Evolutionary conservation across 2,888 invertebrate species (phyloP).

Genomic region (Quadroppia sp.): DNA sequence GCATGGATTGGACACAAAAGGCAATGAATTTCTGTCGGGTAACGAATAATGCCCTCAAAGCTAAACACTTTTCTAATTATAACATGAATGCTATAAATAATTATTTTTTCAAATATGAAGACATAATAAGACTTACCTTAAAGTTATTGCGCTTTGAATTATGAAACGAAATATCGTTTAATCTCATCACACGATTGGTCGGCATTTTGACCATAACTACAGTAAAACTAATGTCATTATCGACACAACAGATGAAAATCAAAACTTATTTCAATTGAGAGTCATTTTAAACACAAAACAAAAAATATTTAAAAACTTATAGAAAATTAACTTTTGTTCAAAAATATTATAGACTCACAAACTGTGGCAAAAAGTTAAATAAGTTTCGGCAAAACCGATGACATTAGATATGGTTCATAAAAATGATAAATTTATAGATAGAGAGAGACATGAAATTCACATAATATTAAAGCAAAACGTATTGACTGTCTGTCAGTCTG

Average conservation of each 20-base stretch:
- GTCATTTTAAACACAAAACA: neutral
- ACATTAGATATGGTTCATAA: conserved; percentile 16
- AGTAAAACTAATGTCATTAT: conserved; percentile 24
- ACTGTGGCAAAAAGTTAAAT: conserved; percentile 13
- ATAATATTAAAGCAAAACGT: neutral
- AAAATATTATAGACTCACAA: neutral
- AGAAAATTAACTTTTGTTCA: neutral
- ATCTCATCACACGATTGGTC: conserved; percentile 3
- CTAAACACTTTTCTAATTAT: too few species aligned
- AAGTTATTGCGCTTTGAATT: conserved; percentile 24
- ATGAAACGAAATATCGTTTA: conserved; percentile 9
- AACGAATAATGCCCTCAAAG: too few species aligned
- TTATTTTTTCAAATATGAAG: neutral
- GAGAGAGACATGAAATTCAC: conserved; percentile 28
- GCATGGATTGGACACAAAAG: too few species aligned
- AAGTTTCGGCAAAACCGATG: neutral
- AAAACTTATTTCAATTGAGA: conserved; percentile 13
- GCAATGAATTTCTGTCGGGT: too few species aligned
- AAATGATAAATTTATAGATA: conserved; percentile 26
- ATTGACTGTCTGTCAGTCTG: conserved; percentile 5
- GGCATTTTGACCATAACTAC: conserved; percentile 16
- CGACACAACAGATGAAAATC: conserved; percentile 13
- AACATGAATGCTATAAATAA: conserved; percentile 10
- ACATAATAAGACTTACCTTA: conserved; percentile 5
- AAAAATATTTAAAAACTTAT: neutral